Base-by-base conservation (phyloP, 1,140 invertebrate species). In the Solen grandis region DNA sequence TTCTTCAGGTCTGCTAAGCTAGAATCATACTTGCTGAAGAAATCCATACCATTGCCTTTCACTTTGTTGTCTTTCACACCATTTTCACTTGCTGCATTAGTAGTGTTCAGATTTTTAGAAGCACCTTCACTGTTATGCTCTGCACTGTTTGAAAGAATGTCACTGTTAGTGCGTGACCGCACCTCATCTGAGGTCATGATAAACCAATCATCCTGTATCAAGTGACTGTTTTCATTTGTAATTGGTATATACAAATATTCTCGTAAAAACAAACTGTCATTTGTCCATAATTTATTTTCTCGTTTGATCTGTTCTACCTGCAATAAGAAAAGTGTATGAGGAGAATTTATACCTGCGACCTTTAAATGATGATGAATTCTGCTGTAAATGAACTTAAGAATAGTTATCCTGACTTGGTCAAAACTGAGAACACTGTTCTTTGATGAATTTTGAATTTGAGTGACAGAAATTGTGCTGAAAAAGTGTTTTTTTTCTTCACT, bases 201-300 rank as follows among this genome's bases (percentile, higher is more conserved):
- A 55, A 83, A 81, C 52, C 82, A 82, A 46, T 88, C 79, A 5
- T 87, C 85, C 13, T 85, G 76, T 1, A 88, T 70, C 13, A 83
- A 55, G 5, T 76, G 54, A 35, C 46, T 75, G 52, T 84, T 81
- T 19, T 87, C 84, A 54, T 69, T 84, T 38, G 82, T 72, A n/a
- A 87, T 62, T 13, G 88, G 88, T 33, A 90, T 86, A 52, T 85
- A 84, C 41, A 90, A 75, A 36, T 75, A 52, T 57, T 90, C 86
- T 14, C 84, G 55, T 62, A 90, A 52, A 80, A 88, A 88, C 52
- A 90, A 82, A 68, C 83, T 86, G 75, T 90, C 88, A 76, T 85
- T 88, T 57, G 85, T 88, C 88, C 88, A 90, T 38, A 90, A 76
- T 60, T 88, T 87, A 82, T 90, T 90, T 69, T 88, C 87, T 74